phyloP scores from a whole-genome alignment of 1,140 invertebrate species.

The Drosophila mayri region DNA sequence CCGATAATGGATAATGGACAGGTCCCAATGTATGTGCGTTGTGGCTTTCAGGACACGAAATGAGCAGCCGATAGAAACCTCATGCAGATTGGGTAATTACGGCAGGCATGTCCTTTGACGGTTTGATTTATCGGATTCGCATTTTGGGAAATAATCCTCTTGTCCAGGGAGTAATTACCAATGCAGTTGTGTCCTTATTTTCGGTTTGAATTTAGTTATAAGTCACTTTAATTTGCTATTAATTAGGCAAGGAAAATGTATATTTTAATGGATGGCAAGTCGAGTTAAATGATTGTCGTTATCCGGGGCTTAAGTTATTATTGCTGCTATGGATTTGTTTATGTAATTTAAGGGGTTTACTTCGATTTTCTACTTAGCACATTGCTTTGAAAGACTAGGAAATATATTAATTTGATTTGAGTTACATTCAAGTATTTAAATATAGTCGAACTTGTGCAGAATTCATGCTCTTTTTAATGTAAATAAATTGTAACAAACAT shows the following conservation, averaged over 20 bases:
- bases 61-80: constrained; percentile 12
- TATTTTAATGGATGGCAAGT: background rate
- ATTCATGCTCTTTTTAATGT: too few species aligned
- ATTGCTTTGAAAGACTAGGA: background rate
- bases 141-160: background rate
- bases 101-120: constrained; percentile 5
- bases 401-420: background rate
- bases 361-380: background rate
- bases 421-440: too few species aligned
- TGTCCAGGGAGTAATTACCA: constrained; percentile 1
- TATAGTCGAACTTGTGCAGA: too few species aligned
- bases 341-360: background rate
- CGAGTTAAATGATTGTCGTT: background rate
- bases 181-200: background rate
- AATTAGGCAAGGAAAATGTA: background rate
- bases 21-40: constrained; percentile 4
- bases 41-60: constrained; percentile 15
- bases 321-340: background rate
- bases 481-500: too few species aligned
- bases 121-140: background rate
- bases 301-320: background rate
- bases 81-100: constrained; percentile 19
- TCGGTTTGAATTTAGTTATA: background rate
- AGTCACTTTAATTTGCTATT: background rate
- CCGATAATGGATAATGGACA: constrained; percentile 27